phyloP scores from a whole-genome alignment of 2,888 invertebrate genomes.

The Diaprepes abbreviatus region DNA sequence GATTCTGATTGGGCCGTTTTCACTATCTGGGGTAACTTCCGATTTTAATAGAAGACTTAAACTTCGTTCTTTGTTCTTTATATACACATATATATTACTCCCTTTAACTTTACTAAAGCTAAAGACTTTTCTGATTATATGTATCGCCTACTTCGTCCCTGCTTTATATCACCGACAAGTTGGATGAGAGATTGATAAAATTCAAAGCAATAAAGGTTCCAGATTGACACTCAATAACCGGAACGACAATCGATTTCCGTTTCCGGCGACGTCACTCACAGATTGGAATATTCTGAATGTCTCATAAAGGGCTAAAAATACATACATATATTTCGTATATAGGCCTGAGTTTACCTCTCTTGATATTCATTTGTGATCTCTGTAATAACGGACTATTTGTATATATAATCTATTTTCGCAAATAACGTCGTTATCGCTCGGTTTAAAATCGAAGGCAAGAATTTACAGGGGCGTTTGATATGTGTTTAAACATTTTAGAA shows the following conservation, averaged over 20 bases:
- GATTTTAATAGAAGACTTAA: no score
- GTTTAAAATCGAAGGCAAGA: neutral
- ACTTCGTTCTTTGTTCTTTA: no score
- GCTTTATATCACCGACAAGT: neutral
- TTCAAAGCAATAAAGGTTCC: constrained; percentile 18
- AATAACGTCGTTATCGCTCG: no score
- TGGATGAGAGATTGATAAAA: constrained; percentile 8
- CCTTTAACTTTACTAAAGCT: no score
- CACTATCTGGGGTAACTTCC: no score
- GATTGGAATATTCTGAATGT: constrained; percentile 8
- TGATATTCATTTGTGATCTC: neutral
- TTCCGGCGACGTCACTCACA: constrained; percentile 9
- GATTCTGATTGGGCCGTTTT: no score
- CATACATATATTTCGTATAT: constrained; percentile 1
- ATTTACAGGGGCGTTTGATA: neutral
- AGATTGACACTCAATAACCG: constrained; percentile 34
- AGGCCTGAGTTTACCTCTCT: neutral
- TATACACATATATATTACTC: no score
- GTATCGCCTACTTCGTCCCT: neutral
- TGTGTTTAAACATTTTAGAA: no score
- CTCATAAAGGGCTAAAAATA: constrained; percentile 13
- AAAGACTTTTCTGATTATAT: no score
- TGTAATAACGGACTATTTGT: neutral
- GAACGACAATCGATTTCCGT: constrained; percentile 35
- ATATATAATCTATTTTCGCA: neutral